A percentile compares a stretch with the other conserved stretches of the same genome.
phyloP scores from a whole-genome alignment of 2,888 invertebrate species.

The Agrotis puta region DNA sequence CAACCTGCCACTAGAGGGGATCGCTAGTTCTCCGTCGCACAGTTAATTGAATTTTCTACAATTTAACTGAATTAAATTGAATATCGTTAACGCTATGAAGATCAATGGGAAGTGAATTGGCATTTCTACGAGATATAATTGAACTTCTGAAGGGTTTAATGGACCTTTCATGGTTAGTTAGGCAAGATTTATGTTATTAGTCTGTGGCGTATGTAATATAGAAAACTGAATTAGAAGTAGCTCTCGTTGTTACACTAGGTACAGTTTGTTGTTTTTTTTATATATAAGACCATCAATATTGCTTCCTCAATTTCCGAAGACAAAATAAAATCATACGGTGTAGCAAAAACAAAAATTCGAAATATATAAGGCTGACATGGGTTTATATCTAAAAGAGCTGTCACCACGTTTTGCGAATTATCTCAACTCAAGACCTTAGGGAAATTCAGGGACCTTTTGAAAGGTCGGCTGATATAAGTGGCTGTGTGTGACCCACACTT shows the following conservation, averaged over 20 bases:
- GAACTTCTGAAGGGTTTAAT: slow-evolving; percentile 31
- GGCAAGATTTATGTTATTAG: slow-evolving; percentile 16
- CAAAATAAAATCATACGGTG: neutral
- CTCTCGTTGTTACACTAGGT: neutral
- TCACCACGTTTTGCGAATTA: slow-evolving; percentile 51
- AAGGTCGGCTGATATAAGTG: slow-evolving; percentile 39
- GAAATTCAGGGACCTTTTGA: slow-evolving; percentile 47
- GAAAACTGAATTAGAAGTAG: neutral
- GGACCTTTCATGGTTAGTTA: slow-evolving; percentile 17
- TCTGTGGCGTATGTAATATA: neutral
- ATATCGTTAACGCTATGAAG: slow-evolving; percentile 48
- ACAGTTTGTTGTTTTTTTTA: neutral
- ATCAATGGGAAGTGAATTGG: slow-evolving; percentile 36
- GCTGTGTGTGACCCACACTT: slow-evolving; percentile 43
- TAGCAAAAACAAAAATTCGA: slow-evolving; percentile 12
- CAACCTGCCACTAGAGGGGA: slow-evolving; percentile 37
- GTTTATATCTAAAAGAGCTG: slow-evolving; percentile 44
- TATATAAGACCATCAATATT: slow-evolving; percentile 12
- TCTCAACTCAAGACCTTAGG: slow-evolving; percentile 34
- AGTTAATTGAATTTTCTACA: slow-evolving; percentile 58
- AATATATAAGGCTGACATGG: slow-evolving; percentile 40
- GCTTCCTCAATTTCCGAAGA: slow-evolving; percentile 12
- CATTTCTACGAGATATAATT: slow-evolving; percentile 34
- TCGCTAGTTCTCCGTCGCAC: slow-evolving; percentile 30
- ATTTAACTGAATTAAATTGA: slow-evolving; percentile 58